A percentile compares a stretch with the other conserved stretches of the same genome.
phyloP scores from a whole-genome alignment of 2,113 vertebrate species.

The Myotis lucifugus region DNA sequence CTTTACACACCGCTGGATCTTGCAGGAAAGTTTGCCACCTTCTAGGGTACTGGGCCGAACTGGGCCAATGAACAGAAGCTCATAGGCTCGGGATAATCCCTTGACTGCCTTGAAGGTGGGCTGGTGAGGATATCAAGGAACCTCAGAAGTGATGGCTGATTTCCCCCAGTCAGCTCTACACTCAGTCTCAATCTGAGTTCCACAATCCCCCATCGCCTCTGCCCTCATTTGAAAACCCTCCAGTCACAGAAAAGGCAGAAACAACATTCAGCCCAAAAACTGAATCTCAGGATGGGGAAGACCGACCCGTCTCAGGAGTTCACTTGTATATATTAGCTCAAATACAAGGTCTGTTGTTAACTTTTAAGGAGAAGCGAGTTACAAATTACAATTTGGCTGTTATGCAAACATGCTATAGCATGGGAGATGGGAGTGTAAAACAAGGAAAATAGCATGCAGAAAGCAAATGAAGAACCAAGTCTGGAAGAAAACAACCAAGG shows the following conservation, averaged over 20 bases:
- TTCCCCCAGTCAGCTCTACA: not conserved
- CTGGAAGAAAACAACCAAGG: not conserved
- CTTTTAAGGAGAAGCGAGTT: constrained; percentile 24
- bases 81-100: not conserved
- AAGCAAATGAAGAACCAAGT: not conserved
- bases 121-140: not conserved
- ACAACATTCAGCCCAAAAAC: not conserved
- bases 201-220: too few species aligned
- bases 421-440: not conserved
- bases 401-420: not conserved
- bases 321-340: not conserved
- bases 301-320: not conserved
- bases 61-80: not conserved
- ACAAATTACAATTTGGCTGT: not conserved
- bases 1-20: not conserved
- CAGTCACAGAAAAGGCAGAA: not conserved
- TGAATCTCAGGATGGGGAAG: not conserved
- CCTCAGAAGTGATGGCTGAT: not conserved
- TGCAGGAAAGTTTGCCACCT: not conserved
- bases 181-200: not conserved
- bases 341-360: not conserved
- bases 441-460: not conserved
- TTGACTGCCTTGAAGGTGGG: not conserved
- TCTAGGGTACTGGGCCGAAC: not conserved
- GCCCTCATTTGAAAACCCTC: not conserved